These are phyloP conservation scores for Hormaphis cornu DNA, from an alignment of 1,140 invertebrate genomes.

Conservation along the genomic window DNA sequence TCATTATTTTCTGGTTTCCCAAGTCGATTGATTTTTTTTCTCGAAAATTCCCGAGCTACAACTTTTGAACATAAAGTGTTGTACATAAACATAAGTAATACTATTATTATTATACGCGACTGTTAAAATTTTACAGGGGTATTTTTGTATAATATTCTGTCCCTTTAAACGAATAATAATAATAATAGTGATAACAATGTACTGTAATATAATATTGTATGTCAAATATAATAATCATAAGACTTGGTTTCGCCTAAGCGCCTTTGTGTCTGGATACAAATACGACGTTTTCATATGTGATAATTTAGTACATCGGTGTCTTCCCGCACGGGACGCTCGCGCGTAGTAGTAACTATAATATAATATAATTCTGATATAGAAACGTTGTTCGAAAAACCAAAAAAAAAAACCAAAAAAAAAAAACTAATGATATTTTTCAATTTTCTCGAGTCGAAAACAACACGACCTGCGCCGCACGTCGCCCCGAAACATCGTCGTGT, in stretches of 20 bases:
- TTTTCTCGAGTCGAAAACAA: no score
- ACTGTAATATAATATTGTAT: background rate
- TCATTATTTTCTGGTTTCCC: no score
- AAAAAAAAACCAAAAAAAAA: background rate
- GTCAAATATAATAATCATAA: background rate
- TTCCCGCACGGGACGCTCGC: conserved; percentile 2
- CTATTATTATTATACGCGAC: no score
- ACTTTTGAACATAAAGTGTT: no score
- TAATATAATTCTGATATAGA: no score
- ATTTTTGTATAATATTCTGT: conserved; percentile 30
- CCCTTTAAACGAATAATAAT: background rate
- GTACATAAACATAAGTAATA: no score
- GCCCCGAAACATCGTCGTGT: no score
- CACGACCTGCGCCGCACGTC: no score
- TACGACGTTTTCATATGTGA: background rate
- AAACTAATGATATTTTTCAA: no score
- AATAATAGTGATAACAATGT: background rate
- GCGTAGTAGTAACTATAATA: background rate
- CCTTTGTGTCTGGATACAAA: conserved; percentile 14
- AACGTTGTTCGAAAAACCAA: background rate
- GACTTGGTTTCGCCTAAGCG: conserved; percentile 22
- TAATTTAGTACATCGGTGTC: conserved; percentile 23
- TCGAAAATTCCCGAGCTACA: no score
- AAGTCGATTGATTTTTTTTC: no score
- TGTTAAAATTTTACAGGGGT: conserved; percentile 30